Evolutionary conservation across 2,888 invertebrate species (phyloP).

Genomic region (Hydrotaea cyrtoneurina): DNA sequence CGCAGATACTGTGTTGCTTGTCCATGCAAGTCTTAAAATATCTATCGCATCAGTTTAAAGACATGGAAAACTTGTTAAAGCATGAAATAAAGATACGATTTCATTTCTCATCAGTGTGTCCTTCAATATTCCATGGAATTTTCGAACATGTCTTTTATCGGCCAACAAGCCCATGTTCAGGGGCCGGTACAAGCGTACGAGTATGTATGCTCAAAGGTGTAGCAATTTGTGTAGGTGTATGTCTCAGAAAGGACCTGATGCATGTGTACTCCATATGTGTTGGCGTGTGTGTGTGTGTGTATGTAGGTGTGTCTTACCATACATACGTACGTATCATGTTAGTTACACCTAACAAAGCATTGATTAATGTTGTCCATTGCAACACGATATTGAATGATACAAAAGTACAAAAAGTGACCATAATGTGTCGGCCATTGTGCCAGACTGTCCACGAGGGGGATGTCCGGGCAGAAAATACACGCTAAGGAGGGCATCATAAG

Average conservation of each 20-base stretch:
- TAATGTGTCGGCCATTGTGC: background rate
- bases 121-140: background rate
- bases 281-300: background rate
- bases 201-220: background rate
- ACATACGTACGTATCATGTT: background rate
- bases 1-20: constrained; percentile 35
- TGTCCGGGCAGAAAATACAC: background rate
- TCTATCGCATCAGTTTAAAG: constrained; percentile 1
- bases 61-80: background rate
- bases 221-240: background rate
- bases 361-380: constrained; percentile 59
- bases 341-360: constrained; percentile 53
- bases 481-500: background rate
- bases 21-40: constrained; percentile 26
- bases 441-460: background rate
- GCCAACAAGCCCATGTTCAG: background rate
- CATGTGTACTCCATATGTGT: background rate
- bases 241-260: background rate
- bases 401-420: background rate
- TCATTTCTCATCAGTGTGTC: constrained; percentile 1
- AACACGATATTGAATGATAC: constrained; percentile 49
- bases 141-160: background rate
- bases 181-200: background rate
- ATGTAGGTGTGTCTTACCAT: background rate
- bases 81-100: constrained; percentile 8